Base-by-base conservation (phyloP, 2,888 invertebrate genomes). In the Herminia tarsipennalis region DNA sequence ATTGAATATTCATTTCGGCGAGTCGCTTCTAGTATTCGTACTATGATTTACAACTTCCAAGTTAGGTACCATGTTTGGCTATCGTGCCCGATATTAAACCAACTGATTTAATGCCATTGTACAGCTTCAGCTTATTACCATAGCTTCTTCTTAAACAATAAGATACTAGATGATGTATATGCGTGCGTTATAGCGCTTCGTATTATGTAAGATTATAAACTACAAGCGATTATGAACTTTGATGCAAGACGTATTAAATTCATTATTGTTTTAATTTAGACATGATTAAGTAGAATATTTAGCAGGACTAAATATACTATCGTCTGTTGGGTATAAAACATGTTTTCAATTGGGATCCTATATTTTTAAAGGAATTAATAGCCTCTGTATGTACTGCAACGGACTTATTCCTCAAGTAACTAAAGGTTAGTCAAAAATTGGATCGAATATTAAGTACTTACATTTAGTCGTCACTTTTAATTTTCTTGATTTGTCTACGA, bases 101-200 rank as follows among this genome's bases (percentile, higher is more conserved):
- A 70, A 68, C 63, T 80, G 79, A 82, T 86, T 82, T 80, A 81
- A 71, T 76, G 54, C 71, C 60, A 80, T 79, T 81, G 78, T 81
- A 68, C 49, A 50, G 55, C 45, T 43, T 41, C 49, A 37, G 53
- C 70, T 69, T 70, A 76, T 76, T 77, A 75, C 69, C 73, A 77
- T 76, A 70, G 58, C 38, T 45, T 71, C 69, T 60, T 71, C 70
- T 67, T 58, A 59, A 65, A 73, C 58, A 70, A 59, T 66, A 52
- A 54, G 40, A 22, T 36, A 27, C 29, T 42, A 41, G 21, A 35
- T 54, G 52, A 64, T 48, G 42, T 40, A 53, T 49, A 38, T 36
- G 39, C 18, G 16, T 48, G 20, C 29, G 41, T n/a, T n/a, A n/a
- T 38, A 17, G 33, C 29, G 28, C 24, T 10, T 17, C 37, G n/a